phyloP scores from a whole-genome alignment of 2,888 invertebrate genomes.

The Mycalesis mineus region DNA sequence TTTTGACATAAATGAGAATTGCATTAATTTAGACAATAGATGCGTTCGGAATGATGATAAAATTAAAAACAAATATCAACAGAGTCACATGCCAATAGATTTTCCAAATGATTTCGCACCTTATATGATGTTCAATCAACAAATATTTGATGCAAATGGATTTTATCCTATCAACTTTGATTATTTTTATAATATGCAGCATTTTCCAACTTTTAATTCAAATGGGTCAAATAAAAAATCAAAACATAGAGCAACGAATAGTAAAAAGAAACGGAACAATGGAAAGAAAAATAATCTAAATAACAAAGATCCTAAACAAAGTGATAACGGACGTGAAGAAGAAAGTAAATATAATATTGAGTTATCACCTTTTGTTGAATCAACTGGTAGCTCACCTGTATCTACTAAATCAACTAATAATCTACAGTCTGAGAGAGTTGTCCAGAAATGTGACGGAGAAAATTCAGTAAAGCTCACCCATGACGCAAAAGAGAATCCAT shows the following conservation, averaged over 20 bases:
- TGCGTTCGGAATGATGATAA: conserved; percentile 17
- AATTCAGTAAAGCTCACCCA: neutral
- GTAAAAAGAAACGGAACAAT: conserved; percentile 11
- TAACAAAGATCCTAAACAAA: neutral
- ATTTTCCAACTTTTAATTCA: conserved; percentile 13
- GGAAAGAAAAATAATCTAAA: neutral
- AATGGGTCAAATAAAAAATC: conserved; percentile 19
- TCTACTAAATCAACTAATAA: neutral
- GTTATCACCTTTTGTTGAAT: conserved; percentile 4
- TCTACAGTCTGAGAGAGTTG: neutral
- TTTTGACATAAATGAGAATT: conserved; percentile 27
- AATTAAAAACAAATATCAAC: conserved; percentile 7
- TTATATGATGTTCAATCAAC: conserved; percentile 13
- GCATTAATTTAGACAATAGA: conserved; percentile 22
- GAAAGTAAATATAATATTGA: conserved; percentile 4
- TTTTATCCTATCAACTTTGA: conserved; percentile 32
- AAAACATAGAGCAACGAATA: conserved; percentile 19
- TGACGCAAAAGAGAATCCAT: conserved; percentile 21
- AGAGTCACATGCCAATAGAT: conserved; percentile 14
- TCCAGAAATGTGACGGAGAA: neutral
- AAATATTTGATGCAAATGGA: neutral
- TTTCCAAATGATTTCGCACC: conserved; percentile 20
- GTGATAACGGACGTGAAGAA: neutral
- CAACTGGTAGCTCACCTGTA: neutral
- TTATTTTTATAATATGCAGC: conserved; percentile 30